phyloP scores from a whole-genome alignment of 2,113 vertebrate species.

The Leptodactylus fuscus region DNA sequence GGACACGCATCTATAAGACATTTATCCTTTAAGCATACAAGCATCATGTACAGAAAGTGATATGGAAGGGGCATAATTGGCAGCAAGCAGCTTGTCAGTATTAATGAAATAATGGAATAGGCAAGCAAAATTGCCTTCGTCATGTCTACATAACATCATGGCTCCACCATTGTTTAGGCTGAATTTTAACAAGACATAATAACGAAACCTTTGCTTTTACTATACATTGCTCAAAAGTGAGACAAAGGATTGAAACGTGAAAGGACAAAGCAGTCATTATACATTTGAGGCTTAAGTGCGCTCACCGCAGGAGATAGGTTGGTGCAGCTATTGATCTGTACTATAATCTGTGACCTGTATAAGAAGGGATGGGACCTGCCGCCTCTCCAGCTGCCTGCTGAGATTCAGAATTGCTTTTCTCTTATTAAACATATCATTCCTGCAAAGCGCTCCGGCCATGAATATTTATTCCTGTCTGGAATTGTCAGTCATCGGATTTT shows the following conservation, averaged over 20 bases:
- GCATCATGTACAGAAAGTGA: not conserved
- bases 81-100: not conserved
- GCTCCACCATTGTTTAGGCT: not conserved
- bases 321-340: slow-evolving; percentile 38
- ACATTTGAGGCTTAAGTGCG: slow-evolving; percentile 12
- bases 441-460: not conserved
- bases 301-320: not conserved
- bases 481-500: slow-evolving; percentile 14
- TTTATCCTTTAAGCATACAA: too few species aligned
- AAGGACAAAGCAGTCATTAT: slow-evolving; percentile 13
- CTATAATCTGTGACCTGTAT: not conserved
- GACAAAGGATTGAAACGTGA: slow-evolving; percentile 5
- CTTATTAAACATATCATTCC: slow-evolving; percentile 31
- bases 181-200: not conserved
- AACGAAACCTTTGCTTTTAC: not conserved
- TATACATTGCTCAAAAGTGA: not conserved
- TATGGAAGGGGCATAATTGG: not conserved
- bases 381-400: slow-evolving; percentile 7
- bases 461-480: slow-evolving; percentile 42
- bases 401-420: slow-evolving; percentile 14
- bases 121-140: not conserved
- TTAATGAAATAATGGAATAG: not conserved
- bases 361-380: not conserved
- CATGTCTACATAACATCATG: not conserved
- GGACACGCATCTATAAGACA: too few species aligned